A percentile compares a stretch with the other conserved stretches of the same genome.
These are phyloP conservation scores for Brachionus manjavacas DNA, from an alignment of 1,140 invertebrate genomes.

Conservation along the genomic window DNA sequence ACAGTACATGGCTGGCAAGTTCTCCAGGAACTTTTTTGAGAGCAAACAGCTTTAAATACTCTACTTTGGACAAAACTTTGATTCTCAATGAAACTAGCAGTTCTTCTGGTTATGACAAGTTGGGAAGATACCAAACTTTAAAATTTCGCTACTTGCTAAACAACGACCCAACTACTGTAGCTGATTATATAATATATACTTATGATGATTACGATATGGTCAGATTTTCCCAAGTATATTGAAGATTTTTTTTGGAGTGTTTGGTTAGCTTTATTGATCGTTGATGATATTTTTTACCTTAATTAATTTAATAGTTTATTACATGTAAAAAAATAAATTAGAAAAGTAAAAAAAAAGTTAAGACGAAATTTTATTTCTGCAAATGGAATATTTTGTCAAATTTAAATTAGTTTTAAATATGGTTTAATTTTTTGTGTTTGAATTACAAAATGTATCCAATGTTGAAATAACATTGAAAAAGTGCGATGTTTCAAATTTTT, in stretches of 20 bases:
- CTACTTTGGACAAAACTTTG: neutral
- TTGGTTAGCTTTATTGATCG: neutral
- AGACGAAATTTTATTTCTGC: too few relatives aligned
- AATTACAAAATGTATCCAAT: too few relatives aligned
- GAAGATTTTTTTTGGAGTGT: neutral
- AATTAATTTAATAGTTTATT: neutral
- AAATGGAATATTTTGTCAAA: too few relatives aligned
- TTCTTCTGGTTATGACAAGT: neutral
- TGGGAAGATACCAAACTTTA: slow-evolving; percentile 29
- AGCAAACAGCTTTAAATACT: neutral
- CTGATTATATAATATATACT: neutral
- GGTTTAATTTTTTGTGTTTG: too few relatives aligned
- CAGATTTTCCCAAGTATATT: slow-evolving; percentile 22
- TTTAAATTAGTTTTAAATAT: too few relatives aligned
- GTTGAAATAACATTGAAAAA: too few relatives aligned
- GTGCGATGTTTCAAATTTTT: too few relatives aligned
- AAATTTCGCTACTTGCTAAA: neutral
- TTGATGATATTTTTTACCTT: neutral
- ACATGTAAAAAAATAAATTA: neutral
- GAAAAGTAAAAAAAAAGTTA: too few relatives aligned
- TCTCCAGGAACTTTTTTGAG: slow-evolving; percentile 12
- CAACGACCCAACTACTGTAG: neutral
- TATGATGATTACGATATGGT: slow-evolving; percentile 39
- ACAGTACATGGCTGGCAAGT: slow-evolving; percentile 20
- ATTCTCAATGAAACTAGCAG: neutral